These are phyloP conservation scores for Hycleus cichorii DNA, from an alignment of 1,140 invertebrate genomes.

Conservation along the genomic window DNA sequence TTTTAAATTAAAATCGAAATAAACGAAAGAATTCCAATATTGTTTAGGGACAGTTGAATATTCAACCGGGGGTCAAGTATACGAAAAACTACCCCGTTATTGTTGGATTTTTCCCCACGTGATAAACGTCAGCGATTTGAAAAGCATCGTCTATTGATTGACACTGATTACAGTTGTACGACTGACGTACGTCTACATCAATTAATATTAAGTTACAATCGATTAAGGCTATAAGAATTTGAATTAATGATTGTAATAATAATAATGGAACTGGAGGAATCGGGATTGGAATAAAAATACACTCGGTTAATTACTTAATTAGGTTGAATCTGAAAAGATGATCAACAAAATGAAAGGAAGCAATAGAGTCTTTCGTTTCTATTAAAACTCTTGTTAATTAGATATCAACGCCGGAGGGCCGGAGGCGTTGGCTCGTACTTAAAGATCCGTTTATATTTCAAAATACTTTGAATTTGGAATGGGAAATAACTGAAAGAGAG, in stretches of 20 bases:
- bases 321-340: constrained; percentile 19
- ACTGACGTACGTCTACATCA: constrained; percentile 23
- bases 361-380: constrained; percentile 8
- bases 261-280: not conserved
- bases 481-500: too few species aligned
- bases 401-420: constrained; percentile 4
- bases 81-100: too few species aligned
- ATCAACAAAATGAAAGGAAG: constrained; percentile 13
- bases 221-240: not conserved
- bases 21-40: too few species aligned
- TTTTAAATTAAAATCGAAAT: too few species aligned
- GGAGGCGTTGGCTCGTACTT: too few species aligned
- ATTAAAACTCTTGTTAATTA: constrained; percentile 11
- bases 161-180: constrained; percentile 26
- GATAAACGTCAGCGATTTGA: too few species aligned
- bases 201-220: constrained; percentile 6
- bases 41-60: too few species aligned
- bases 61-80: too few species aligned
- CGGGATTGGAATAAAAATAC: not conserved
- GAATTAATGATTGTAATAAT: not conserved
- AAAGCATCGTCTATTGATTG: constrained; percentile 21
- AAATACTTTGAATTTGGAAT: too few species aligned
- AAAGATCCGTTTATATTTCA: too few species aligned
- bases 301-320: constrained; percentile 21
- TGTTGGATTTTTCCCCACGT: too few species aligned